These are phyloP conservation scores for Tachyglossus aculeatus DNA, from an alignment of 2,797 vertebrate species.

Conservation along the genomic window DNA sequence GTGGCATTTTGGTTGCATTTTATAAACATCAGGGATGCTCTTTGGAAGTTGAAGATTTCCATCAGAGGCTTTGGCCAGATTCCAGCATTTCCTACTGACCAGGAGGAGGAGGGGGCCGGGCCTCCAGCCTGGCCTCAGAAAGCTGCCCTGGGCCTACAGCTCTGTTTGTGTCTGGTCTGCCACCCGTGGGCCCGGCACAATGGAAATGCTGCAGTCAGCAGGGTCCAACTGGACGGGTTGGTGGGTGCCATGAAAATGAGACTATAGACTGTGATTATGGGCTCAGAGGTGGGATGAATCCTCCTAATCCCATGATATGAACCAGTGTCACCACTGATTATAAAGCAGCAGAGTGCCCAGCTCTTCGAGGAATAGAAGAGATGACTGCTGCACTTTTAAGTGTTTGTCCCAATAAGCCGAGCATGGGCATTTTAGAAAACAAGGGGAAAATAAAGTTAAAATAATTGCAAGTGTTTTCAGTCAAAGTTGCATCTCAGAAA, in stretches of 20 bases:
- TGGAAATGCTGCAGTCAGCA: conserved; percentile 91
- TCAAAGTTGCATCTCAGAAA: conserved; percentile 16
- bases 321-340: conserved; percentile 90
- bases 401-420: conserved; percentile 73
- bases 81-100: conserved; percentile 87
- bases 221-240: conserved; percentile 84
- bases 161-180: conserved; percentile 92
- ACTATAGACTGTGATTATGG: conserved; percentile 89
- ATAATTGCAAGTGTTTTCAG: conserved; percentile 50
- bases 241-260: conserved; percentile 79
- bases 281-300: conserved; percentile 84
- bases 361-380: conserved; percentile 76
- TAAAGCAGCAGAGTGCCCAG: conserved; percentile 82
- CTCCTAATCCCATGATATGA: conserved; percentile 88
- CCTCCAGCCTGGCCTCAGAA: conserved; percentile 76
- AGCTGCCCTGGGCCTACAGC: conserved; percentile 87
- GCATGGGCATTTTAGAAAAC: conserved; percentile 59
- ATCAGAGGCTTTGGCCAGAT: conserved; percentile 80
- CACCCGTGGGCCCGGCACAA: conserved; percentile 87
- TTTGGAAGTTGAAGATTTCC: conserved; percentile 71
- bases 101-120: conserved; percentile 69
- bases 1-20: conserved; percentile 49
- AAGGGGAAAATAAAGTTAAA: conserved; percentile 58
- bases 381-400: conserved; percentile 87
- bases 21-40: conserved; percentile 58